These are phyloP conservation scores for Lutjanus campechanus DNA, from an alignment of 2,797 vertebrate species.

Conservation along the genomic window DNA sequence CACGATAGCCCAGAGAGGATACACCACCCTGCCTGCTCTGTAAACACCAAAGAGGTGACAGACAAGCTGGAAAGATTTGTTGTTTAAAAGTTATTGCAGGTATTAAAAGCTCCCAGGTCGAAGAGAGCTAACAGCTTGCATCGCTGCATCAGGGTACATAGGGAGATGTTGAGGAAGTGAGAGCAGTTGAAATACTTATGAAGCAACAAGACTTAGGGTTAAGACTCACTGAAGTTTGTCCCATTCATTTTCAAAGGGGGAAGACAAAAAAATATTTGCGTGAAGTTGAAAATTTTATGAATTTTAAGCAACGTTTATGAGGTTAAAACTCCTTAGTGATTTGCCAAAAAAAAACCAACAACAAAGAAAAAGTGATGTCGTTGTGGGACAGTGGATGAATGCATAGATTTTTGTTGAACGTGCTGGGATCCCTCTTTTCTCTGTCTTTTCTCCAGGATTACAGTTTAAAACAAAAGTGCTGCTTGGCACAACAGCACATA, in stretches of 20 bases:
- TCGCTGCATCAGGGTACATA: not conserved
- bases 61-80: not conserved
- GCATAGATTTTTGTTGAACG: not conserved
- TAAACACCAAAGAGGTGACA: conserved; percentile 35
- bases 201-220: not conserved
- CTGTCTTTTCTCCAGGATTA: not conserved
- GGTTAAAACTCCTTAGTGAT: not conserved
- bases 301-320: not conserved
- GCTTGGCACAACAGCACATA: not conserved
- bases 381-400: no score
- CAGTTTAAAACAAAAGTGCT: not conserved
- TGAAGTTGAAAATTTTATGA: not conserved
- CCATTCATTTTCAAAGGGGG: not conserved
- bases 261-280: not conserved
- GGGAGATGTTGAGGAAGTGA: conserved; percentile 7
- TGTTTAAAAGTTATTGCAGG: conserved; percentile 15
- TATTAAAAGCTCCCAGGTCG: not conserved
- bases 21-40: conserved; percentile 10
- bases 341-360: no score
- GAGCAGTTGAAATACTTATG: conserved; percentile 17
- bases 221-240: not conserved
- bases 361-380: not conserved
- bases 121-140: not conserved
- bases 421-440: not conserved
- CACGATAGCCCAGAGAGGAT: conserved; percentile 18